phyloP scores from a whole-genome alignment of 2,888 invertebrate species.

The Scelioninae gen. 1 region DNA sequence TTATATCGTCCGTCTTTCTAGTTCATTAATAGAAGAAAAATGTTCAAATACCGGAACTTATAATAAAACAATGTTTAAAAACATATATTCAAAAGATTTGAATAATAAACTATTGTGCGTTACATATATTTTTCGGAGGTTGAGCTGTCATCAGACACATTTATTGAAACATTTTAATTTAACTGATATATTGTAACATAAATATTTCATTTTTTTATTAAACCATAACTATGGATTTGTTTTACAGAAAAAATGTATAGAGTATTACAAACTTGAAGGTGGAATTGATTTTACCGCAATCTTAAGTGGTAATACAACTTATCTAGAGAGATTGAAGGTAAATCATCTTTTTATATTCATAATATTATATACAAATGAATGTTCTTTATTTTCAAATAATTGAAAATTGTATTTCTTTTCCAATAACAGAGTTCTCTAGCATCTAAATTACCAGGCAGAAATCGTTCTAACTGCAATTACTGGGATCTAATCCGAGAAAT shows the following conservation, averaged over 20 bases:
- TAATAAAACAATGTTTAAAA: no score
- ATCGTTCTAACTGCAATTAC: slow-evolving; percentile 90
- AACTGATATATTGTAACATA: no score
- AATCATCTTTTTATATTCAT: slow-evolving; percentile 42
- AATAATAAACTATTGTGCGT: no score
- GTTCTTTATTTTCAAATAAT: background rate
- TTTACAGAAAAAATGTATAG: slow-evolving; percentile 89
- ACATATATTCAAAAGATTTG: no score
- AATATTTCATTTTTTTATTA: background rate
- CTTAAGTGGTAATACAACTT: slow-evolving; percentile 90
- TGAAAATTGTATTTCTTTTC: background rate
- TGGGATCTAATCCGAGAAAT: slow-evolving; percentile 92
- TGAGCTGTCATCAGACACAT: no score
- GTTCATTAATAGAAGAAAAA: no score
- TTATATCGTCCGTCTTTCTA: no score
- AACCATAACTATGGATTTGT: background rate
- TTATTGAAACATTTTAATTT: no score
- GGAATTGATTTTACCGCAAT: slow-evolving; percentile 89
- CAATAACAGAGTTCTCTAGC: slow-evolving; percentile 87
- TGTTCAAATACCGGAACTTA: no score
- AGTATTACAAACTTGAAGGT: slow-evolving; percentile 91
- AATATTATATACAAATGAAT: no score
- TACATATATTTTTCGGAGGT: no score
- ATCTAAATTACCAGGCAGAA: slow-evolving; percentile 91
- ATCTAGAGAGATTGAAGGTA: slow-evolving; percentile 92